A percentile compares a stretch with the other conserved stretches of the same genome.
Conservation (phyloP, 2,797 vertebrate species). For the Phaenicophaeus curvirostris region DNA sequence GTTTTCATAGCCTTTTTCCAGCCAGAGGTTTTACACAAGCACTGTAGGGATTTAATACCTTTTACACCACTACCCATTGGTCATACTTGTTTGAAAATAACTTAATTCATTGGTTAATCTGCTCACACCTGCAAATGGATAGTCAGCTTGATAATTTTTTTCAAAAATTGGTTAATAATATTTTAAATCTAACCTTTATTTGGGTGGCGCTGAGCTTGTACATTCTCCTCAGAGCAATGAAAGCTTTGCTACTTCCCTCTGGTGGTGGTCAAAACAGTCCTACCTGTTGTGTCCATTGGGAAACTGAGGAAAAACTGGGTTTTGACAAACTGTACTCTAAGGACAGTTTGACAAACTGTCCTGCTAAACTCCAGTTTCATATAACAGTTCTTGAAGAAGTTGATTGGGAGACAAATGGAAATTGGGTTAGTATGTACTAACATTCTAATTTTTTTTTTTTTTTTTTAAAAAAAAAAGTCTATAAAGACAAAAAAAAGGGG, state of each 20-base stretch:
- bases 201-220: not conserved
- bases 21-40: not conserved
- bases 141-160: not conserved
- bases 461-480: too few species aligned
- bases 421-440: not conserved
- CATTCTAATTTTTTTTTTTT: not conserved
- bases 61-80: not conserved
- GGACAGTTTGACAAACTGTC: too few species aligned
- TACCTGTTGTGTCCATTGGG: not conserved
- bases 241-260: not conserved
- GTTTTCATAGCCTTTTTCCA: not conserved
- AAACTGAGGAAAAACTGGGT: rapidly evolving
- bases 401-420: not conserved
- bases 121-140: not conserved
- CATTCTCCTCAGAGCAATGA: not conserved
- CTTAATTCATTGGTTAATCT: not conserved
- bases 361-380: not conserved
- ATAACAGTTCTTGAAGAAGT: not conserved
- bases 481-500: not conserved
- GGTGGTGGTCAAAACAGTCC: not conserved
- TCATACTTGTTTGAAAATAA: not conserved
- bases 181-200: not conserved
- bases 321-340: not conserved
- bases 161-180: not conserved
- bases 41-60: not conserved